Conservation (phyloP, 1,140 invertebrate genomes). For the Scaptomyza hsui region DNA sequence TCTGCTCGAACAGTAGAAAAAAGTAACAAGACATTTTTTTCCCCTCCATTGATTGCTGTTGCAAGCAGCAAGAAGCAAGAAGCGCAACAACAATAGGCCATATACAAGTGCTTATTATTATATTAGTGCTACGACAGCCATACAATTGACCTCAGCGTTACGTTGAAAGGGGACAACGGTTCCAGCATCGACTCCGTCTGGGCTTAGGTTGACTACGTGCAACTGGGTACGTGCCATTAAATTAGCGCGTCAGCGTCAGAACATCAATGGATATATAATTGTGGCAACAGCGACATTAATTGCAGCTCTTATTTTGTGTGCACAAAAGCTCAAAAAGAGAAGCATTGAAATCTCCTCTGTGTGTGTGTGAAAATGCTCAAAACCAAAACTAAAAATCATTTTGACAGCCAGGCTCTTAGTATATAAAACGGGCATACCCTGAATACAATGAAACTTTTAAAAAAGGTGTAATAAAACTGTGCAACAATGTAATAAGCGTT, state of each 20-base stretch:
- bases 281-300: conserved; percentile 61
- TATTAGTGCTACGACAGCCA: conserved; percentile 70
- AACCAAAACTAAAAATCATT: background rate
- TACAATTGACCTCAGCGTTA: conserved; percentile 60
- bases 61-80: conserved; percentile 20
- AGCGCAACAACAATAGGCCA: conserved; percentile 49
- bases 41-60: conserved; percentile 45
- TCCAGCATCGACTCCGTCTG: background rate
- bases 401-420: conserved; percentile 4
- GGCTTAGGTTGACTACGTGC: conserved; percentile 7
- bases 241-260: conserved; percentile 68
- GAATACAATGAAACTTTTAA: too few species aligned
- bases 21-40: conserved; percentile 39
- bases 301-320: conserved; percentile 27
- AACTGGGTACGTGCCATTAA: conserved; percentile 50
- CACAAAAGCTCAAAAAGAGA: background rate
- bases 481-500: too few species aligned
- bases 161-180: conserved; percentile 39
- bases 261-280: conserved; percentile 77
- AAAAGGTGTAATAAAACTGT: too few species aligned
- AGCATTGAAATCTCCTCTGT: background rate
- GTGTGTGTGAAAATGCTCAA: conserved; percentile 4
- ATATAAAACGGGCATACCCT: conserved; percentile 42
- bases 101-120: conserved; percentile 74
- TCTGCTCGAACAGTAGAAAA: conserved; percentile 44